phyloP scores from a whole-genome alignment of 2,797 vertebrate species.

The Molossus alvarezi region DNA sequence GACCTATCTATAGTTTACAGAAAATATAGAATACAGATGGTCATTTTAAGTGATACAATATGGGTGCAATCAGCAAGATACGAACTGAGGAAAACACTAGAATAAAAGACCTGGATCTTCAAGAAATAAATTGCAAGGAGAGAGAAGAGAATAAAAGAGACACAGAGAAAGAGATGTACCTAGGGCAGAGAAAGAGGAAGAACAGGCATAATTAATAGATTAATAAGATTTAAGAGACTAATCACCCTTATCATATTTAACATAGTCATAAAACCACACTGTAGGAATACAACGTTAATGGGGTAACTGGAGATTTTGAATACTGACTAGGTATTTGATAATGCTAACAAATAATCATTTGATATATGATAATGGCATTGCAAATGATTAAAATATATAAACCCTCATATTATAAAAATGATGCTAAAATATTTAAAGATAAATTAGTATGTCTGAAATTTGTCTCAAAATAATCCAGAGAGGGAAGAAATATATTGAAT shows the following conservation, averaged over 20 bases:
- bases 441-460: slow-evolving; percentile 1
- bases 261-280: neutral
- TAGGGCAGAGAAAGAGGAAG: neutral
- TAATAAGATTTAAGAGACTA: neutral
- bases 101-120: neutral
- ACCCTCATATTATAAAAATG: neutral
- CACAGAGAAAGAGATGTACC: neutral
- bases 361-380: neutral
- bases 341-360: slow-evolving; percentile 52
- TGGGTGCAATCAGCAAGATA: neutral
- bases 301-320: neutral
- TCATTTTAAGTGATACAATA: neutral
- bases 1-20: neutral
- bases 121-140: neutral
- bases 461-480: neutral
- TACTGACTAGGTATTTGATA: neutral
- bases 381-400: slow-evolving; percentile 49
- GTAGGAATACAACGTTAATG: slow-evolving; percentile 2
- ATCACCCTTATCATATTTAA: neutral
- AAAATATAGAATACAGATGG: neutral
- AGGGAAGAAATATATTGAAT: neutral
- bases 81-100: neutral
- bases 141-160: neutral
- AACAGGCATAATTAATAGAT: neutral
- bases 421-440: slow-evolving; percentile 47